Evolutionary conservation across 2,113 vertebrate genomes (phyloP), one percentile per base, ranked within the genome.

Genomic region (Seriola aureovittata): DNA sequence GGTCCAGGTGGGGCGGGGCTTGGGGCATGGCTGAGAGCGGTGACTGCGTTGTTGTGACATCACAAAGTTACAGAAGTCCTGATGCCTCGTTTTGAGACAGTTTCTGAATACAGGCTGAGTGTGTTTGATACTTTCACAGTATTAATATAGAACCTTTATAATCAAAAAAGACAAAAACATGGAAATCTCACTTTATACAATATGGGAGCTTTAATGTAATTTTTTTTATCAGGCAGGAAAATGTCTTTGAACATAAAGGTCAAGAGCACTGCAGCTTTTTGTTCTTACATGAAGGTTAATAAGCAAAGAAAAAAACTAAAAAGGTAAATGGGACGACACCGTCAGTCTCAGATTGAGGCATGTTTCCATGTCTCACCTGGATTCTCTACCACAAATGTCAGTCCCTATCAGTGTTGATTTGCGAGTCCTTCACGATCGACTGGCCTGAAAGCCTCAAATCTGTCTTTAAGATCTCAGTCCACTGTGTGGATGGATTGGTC

Each of bases 391-490:
- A n/a, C 32, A 38, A 16, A 71, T 48, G 23, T 40, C 44, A 21
- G 14, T 0, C 17, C 14, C n/a, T 3, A 17, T 38, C 9, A 50
- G 52, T 5, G 11, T 11, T 16, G 3, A 12, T 44, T 12, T 46
- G 59, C 21, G 7, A 34, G 19, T 76, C 8, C 50, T 40, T 65
- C 42, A 64, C 64, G 50, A 55, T 65, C 17, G 46, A 1, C 60
- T 71, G 0, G 36, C 71, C n/a, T 46, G 38, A 71, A 68, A 75
- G 50, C 64, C 50, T 52, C 23, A 60, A 29, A 76, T 58, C 66
- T 76, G 48, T 71, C 50, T 65, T 7, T 9, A n/a, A 73, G 29
- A 71, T 68, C 50, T 72, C 29, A 29, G 19, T 69, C 32, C 7
- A 14, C 52, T 12, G 62, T 57, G 60, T 36, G 29, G 57, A 66